Evolutionary conservation across 2,113 vertebrate genomes (phyloP), one percentile per base, ranked within the genome.

Genomic region (Speoplatyrhinus poulsoni): DNA sequence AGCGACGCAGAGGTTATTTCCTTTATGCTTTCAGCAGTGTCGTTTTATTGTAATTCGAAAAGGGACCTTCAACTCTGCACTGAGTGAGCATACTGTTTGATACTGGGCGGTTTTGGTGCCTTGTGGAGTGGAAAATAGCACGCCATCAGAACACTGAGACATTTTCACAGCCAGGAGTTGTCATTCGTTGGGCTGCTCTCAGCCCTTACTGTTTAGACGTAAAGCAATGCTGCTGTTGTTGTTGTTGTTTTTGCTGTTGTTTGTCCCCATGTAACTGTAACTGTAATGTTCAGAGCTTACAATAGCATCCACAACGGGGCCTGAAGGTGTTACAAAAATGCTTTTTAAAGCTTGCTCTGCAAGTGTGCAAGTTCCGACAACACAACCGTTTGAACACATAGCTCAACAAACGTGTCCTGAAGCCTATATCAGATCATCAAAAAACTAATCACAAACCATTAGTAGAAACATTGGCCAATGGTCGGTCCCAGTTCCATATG

Each of bases 41-140:
- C 15, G 32, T 74, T 77, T 71, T 77, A 80, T 85, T 80, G 70
- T 80, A 69, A 83, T 75, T 83, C n/a, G 12, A 70, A 75, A 41
- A 50, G 60, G 49, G 70, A 57, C 68, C 68, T 76, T 41, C 36
- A 41, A 41, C 36, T 41, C 36, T 41, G 36, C 36, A 41, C 65
- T 50, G 61, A 72, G 63, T 52, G 60, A 65, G 60, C 70, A 64
- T 66, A 57, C 78, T 82, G 65, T 79, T 73, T 73, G 49, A 67
- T 67, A 49, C 60, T 60, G 46, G 47, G 55, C n/a, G 56, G 59
- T 61, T 75, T 85, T 79, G 70, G 74, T 82, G 81, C 67, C 82
- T 79, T 75, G 63, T 87, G 81, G 62, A 82, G 79, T 90, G 85
- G 89, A 85, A 89, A 89, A 89, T 89, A 77, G 79, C 65, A 76